A percentile compares a stretch with the other conserved stretches of the same genome.
phyloP scores from a whole-genome alignment of 2,113 vertebrate genomes.

The Erythrocercus mccallii region DNA sequence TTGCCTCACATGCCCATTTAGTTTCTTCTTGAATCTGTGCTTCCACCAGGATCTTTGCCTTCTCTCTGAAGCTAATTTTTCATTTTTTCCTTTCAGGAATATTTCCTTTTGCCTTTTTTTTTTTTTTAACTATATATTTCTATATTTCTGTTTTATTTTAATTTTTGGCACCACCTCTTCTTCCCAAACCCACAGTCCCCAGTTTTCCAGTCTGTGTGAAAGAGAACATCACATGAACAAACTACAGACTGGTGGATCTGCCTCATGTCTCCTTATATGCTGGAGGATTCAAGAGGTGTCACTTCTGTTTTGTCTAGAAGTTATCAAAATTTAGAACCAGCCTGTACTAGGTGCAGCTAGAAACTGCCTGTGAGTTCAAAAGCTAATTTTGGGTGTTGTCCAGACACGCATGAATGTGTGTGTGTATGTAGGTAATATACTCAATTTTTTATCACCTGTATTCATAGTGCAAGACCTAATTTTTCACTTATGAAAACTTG shows the following conservation, averaged over 20 bases:
- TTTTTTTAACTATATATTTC: not conserved
- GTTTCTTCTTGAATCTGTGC: not conserved
- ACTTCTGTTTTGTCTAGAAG: not conserved
- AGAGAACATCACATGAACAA: not conserved
- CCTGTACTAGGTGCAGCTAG: not conserved
- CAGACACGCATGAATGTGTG: rapidly evolving
- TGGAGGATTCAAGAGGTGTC: not conserved
- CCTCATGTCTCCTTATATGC: not conserved
- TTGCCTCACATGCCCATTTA: rapidly evolving
- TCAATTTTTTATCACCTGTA: not conserved
- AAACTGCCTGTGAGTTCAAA: not conserved
- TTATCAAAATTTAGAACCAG: not conserved
- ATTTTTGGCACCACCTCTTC: not conserved
- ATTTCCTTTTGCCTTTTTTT: not conserved
- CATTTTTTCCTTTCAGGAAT: not conserved
- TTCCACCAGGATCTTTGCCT: not conserved
- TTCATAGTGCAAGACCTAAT: not conserved
- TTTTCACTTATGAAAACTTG: not conserved
- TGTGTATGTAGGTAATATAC: rapidly evolving
- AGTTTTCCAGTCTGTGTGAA: not conserved
- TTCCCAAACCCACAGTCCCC: not conserved
- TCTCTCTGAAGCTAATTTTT: not conserved
- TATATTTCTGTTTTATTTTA: not conserved
- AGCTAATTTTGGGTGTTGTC: not conserved
- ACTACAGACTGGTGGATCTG: not conserved